A percentile compares a stretch with the other conserved stretches of the same genome.
Conservation (phyloP, 2,888 invertebrate species). For the Drosophila bunnanda region DNA sequence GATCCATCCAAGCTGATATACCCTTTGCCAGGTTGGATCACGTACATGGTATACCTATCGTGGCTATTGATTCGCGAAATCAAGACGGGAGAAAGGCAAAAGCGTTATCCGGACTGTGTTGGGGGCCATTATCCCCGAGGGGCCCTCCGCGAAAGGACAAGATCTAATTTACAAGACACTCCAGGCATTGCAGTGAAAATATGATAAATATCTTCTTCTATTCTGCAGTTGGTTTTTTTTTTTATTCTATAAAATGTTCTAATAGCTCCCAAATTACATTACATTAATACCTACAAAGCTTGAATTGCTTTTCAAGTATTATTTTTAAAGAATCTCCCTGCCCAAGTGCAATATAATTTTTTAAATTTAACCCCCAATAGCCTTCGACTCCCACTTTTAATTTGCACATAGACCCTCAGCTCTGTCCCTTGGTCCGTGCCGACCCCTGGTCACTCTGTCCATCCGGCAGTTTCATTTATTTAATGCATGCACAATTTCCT, state of each 20-base stretch:
- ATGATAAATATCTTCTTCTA: too few relatives aligned
- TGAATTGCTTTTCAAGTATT: too few relatives aligned
- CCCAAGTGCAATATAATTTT: slow-evolving; percentile 13
- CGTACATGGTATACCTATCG: neutral
- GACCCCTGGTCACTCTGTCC: slow-evolving; percentile 51
- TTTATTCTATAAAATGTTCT: too few relatives aligned
- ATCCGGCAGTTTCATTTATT: slow-evolving; percentile 75
- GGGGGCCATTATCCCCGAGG: neutral
- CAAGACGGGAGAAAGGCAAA: neutral
- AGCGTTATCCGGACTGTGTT: neutral
- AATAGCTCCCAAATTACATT: too few relatives aligned
- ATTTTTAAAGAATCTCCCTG: neutral
- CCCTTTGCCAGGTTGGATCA: neutral
- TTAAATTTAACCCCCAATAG: slow-evolving; percentile 23
- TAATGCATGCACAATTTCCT: slow-evolving; percentile 80
- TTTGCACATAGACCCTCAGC: slow-evolving; percentile 26
- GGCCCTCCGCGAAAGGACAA: neutral
- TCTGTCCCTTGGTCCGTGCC: slow-evolving; percentile 3
- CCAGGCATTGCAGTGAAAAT: too few relatives aligned
- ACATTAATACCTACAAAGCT: too few relatives aligned
- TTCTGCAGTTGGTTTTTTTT: neutral
- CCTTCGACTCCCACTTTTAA: slow-evolving; percentile 28
- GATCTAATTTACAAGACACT: too few relatives aligned
- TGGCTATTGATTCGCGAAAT: neutral
- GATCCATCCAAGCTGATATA: too few relatives aligned